phyloP scores from a whole-genome alignment of 2,888 invertebrate species.

The Microdon myrmicae region DNA sequence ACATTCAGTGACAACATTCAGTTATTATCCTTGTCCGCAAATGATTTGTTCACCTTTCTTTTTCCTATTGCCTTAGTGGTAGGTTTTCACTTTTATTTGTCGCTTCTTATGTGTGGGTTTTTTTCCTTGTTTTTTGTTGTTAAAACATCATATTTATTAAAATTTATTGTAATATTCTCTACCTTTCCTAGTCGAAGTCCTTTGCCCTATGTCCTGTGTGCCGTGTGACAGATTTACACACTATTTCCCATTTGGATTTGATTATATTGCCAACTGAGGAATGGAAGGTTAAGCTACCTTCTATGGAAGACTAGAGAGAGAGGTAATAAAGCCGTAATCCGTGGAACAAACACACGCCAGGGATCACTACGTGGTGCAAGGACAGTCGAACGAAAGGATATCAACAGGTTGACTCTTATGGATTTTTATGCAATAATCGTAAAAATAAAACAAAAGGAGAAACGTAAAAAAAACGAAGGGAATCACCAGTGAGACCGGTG shows the following conservation, averaged over 20 bases:
- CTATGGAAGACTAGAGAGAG: constrained; percentile 13
- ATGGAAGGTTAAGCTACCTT: constrained; percentile 46
- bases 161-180: constrained; percentile 47
- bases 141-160: constrained; percentile 34
- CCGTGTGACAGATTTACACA: constrained; percentile 43
- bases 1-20: constrained; percentile 14
- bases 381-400: constrained; percentile 34
- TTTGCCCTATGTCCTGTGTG: constrained; percentile 10
- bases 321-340: constrained; percentile 49
- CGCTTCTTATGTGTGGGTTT: too few relatives aligned
- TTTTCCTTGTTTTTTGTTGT: constrained; percentile 6
- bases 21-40: constrained; percentile 11
- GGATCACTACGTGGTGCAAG: constrained; percentile 12
- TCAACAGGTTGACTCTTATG: constrained; percentile 49
- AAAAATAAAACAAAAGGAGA: constrained; percentile 25
- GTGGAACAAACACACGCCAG: constrained; percentile 22
- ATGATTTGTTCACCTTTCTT: constrained; percentile 11
- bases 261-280: constrained; percentile 42
- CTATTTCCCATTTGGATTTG: constrained; percentile 38
- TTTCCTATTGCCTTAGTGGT: too few relatives aligned
- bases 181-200: constrained; percentile 2
- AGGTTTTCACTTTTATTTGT: constrained; percentile 6
- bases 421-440: constrained; percentile 53
- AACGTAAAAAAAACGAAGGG: constrained; percentile 4
- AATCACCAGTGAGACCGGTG: constrained; percentile 30